Conservation (phyloP, 2,888 invertebrate genomes). For the Lasius fuliginosus region DNA sequence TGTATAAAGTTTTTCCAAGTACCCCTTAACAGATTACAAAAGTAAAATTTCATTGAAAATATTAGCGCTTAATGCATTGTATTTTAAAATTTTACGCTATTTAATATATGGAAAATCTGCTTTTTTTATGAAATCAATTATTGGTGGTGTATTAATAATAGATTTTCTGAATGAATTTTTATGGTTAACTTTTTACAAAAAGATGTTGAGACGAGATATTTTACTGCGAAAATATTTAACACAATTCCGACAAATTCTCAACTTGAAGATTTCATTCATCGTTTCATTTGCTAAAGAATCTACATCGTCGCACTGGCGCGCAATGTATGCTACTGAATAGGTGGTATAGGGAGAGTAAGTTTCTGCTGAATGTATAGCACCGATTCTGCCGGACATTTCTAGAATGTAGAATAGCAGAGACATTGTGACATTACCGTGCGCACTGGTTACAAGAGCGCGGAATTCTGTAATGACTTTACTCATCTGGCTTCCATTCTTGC, state of each 20-base stretch:
- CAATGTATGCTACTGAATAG: conserved; percentile 5
- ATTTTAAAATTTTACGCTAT: not conserved
- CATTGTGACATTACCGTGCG: conserved; percentile 69
- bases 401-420: conserved; percentile 71
- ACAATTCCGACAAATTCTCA: conserved; percentile 17
- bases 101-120: not conserved
- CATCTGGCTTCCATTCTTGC: conserved; percentile 74
- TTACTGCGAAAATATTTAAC: conserved; percentile 18
- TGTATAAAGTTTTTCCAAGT: conserved; percentile 36
- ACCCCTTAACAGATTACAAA: not conserved
- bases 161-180: not conserved
- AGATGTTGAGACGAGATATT: not conserved
- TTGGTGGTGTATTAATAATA: not conserved
- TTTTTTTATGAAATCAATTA: not conserved
- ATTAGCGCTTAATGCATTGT: not conserved
- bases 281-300: conserved; percentile 51
- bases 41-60: not conserved
- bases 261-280: not conserved
- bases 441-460: conserved; percentile 63
- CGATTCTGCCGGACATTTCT: conserved; percentile 68
- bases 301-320: conserved; percentile 25
- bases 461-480: conserved; percentile 78
- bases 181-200: not conserved
- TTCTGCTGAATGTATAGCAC: conserved; percentile 65
- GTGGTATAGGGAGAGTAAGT: conserved; percentile 46